Evolutionary conservation across 1,140 invertebrate species (phyloP), one percentile per base, ranked within the genome.

Genomic region (Drepana arcuata): DNA sequence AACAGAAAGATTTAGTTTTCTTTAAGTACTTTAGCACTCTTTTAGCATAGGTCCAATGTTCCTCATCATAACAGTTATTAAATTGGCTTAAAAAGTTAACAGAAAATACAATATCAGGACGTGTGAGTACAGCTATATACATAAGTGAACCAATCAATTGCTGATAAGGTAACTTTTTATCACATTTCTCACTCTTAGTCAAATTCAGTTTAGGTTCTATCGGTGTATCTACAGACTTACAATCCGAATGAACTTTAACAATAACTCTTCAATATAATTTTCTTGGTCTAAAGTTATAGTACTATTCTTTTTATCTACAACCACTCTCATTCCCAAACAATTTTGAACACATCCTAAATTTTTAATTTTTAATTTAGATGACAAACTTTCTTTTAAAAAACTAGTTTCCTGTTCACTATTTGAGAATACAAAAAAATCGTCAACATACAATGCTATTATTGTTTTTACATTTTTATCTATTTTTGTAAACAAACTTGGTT

Each of bases 181-280:
- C 18, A 21, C 18, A 21, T 5, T 21, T 21, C 9, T 21, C 18
- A 5, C 4, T 5, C 9, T 21, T 21, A 5, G 4, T 9, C 18
- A 21, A 9, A 4, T 21, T 21, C 18, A 21, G 9, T 4, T 21
- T 5, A 5, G 18, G 18, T 21, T 21, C 18, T 5, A 21, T 21
- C 9, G 18, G 18, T 21, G 18, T 21, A 21, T 9, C 9, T 21
- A 21, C 9, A 5, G 18, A 9, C 9, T 21, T 34, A 2, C 12
- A 34, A n/a, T n/a, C n/a, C n/a, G n/a, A n/a, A n/a, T n/a, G n/a
- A 66, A 60, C 35, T 42, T 47, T 27, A 52, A 21, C 28, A 61
- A 16, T 12, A 67, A 38, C 45, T 65, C 48, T 40, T 54, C 31
- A 21, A 56, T 59, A 43, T 52, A 48, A n/a, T 49, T 26, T 7